These are phyloP conservation scores for Saccostrea cuccullata DNA, from an alignment of 1,140 invertebrate genomes.

Conservation along the genomic window DNA sequence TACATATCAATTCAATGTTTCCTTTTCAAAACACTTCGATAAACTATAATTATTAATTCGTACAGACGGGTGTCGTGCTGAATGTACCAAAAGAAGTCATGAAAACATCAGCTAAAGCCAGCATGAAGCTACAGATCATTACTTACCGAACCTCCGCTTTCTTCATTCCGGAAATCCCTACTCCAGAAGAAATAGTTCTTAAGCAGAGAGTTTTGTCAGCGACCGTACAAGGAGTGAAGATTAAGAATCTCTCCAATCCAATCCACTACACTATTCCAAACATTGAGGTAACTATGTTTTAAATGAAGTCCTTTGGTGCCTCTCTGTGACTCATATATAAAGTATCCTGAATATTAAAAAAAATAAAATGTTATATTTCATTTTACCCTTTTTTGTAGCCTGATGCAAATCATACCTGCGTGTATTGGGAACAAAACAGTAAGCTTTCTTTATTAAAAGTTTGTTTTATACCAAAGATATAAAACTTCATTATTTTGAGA, in stretches of 20 bases:
- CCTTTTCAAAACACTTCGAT: neutral
- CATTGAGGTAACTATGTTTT: slow-evolving; percentile 64
- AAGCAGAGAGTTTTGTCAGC: slow-evolving; percentile 72
- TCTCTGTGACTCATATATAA: neutral
- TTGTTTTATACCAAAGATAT: neutral
- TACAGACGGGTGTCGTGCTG: slow-evolving; percentile 57
- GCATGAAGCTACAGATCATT: slow-evolving; percentile 62
- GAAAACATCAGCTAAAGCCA: slow-evolving; percentile 5
- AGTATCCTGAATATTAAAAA: neutral
- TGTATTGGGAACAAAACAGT: slow-evolving; percentile 79
- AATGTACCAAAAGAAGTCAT: slow-evolving; percentile 62
- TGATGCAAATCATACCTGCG: slow-evolving; percentile 75
- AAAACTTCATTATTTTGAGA: neutral
- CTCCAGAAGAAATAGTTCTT: slow-evolving; percentile 61
- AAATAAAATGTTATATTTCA: neutral
- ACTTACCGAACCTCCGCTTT: slow-evolving; percentile 67
- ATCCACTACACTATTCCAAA: slow-evolving; percentile 73
- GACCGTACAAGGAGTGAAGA: slow-evolving; percentile 67
- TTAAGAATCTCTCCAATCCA: slow-evolving; percentile 76
- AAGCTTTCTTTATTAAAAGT: slow-evolving; percentile 52
- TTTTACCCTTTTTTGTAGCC: slow-evolving; percentile 52
- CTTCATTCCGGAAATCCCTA: slow-evolving; percentile 60
- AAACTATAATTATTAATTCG: slow-evolving; percentile 34
- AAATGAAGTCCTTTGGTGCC: neutral
- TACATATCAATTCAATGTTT: neutral